Evolutionary conservation across 2,113 vertebrate species (phyloP).

Genomic region (Alexandromys fortis): DNA sequence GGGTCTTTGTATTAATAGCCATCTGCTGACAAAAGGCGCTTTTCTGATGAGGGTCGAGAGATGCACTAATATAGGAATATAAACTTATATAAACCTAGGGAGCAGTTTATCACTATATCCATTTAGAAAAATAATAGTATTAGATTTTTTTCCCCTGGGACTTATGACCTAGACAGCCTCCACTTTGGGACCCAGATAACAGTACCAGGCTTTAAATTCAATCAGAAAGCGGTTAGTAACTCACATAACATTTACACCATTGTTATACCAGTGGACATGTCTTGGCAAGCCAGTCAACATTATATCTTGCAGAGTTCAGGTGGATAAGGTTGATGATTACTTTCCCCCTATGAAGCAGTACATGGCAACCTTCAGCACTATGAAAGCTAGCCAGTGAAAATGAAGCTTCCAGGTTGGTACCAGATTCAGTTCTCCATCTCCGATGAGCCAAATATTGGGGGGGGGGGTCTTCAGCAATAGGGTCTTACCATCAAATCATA

Average conservation of each 20-base stretch:
- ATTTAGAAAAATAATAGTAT: not conserved
- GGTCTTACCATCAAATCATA: not conserved
- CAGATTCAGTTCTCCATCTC: not conserved
- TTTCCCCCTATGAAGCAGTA: not conserved
- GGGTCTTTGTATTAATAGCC: not conserved
- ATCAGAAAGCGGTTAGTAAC: not conserved
- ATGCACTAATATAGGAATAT: not conserved
- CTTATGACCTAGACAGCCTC: not conserved
- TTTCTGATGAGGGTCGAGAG: not conserved
- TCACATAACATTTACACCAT: not conserved
- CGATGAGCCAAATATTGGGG: not conserved
- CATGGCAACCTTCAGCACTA: not conserved
- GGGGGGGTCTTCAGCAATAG: not conserved
- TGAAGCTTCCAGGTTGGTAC: not conserved
- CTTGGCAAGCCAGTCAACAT: not conserved
- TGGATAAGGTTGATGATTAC: not conserved
- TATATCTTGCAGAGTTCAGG: not conserved
- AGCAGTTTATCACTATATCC: not conserved
- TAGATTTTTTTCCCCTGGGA: not conserved
- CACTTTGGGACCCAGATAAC: not conserved
- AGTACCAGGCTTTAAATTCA: not conserved
- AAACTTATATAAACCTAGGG: not conserved
- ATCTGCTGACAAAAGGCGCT: not conserved
- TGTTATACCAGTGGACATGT: not conserved
- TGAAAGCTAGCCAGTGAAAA: not conserved